phyloP scores from a whole-genome alignment of 2,888 invertebrate species.

The Vandiemenella viatica region DNA sequence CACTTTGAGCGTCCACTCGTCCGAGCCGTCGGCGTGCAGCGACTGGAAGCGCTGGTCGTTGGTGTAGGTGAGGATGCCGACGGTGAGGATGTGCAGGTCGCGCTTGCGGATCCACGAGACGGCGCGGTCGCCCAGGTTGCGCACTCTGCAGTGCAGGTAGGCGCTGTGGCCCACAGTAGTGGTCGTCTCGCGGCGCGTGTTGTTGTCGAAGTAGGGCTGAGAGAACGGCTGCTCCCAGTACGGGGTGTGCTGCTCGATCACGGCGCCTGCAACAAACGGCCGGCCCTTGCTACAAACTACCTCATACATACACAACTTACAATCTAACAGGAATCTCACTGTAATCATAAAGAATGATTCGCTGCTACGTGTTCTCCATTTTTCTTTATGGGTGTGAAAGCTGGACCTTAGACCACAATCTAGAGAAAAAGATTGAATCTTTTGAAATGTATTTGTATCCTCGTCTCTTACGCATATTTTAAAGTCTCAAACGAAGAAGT shows the following conservation, averaged over 20 bases:
- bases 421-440: no score
- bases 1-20: constrained; percentile 57
- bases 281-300: no score
- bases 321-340: no score
- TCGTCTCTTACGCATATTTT: no score
- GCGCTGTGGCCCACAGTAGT: constrained; percentile 79
- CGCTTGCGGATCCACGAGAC: constrained; percentile 78
- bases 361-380: no score
- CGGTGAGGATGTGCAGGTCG: constrained; percentile 61
- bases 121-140: constrained; percentile 76
- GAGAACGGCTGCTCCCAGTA: constrained; percentile 54
- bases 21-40: constrained; percentile 51
- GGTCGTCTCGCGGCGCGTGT: constrained; percentile 67
- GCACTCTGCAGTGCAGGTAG: constrained; percentile 67
- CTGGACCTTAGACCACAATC: no score
- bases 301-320: no score
- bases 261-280: constrained; percentile 18
- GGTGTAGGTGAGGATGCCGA: constrained; percentile 55
- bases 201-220: constrained; percentile 80
- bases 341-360: no score
- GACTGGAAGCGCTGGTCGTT: constrained; percentile 58
- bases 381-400: no score
- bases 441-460: no score
- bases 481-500: no score
- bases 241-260: constrained; percentile 18